Base-by-base conservation (phyloP, 2,888 invertebrate genomes). In the Tetropium fuscum region DNA sequence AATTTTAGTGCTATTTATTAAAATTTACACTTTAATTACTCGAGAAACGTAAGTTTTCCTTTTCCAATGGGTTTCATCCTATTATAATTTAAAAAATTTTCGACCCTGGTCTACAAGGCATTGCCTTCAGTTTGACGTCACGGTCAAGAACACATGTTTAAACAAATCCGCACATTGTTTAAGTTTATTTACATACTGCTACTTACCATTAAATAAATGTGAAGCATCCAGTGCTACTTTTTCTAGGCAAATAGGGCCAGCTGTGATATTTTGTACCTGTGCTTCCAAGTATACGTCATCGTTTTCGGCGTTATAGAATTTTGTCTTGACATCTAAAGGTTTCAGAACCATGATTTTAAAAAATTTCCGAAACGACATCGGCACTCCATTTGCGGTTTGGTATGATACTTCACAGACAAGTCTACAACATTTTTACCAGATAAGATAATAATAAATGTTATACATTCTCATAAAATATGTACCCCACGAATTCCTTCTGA, bases 321-420 rank as follows among this genome's bases (percentile, higher is more conserved):
- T 98, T 0, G 98, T 98, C 84, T 98, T 97, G 0, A 99, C 97
- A 86, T 99, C 98, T 43, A 99, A 84, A 2, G 98, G 98, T 80
- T 98, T 98, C 74, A 97, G 87, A 0, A 99, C 98, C 87, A 95
- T 91, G 81, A 99, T 98, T 83, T 98, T 98, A 82, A 98, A 99
- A 81, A 97, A 98, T 81, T 98, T 98, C 69, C 97, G 87, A 77
- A 98, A 95, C 63, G 94, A 93, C 78, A 93, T 90, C 22, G 90
- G 84, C 68, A 92, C 89, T 53, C 89, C 88, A 60, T 87, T 86
- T 45, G 90, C 87, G 22, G 91, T 91, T 75, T 88, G 88, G 80
- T 98, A 99, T 66, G 90, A 92, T 1, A 99, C 97, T 82, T 98
- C 96, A 83, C 98, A 99, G 1, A 98, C 96, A 69, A 99, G 84